These are phyloP conservation scores for Stegostoma tigrinum DNA, from an alignment of 2,113 vertebrate genomes.

Conservation along the genomic window DNA sequence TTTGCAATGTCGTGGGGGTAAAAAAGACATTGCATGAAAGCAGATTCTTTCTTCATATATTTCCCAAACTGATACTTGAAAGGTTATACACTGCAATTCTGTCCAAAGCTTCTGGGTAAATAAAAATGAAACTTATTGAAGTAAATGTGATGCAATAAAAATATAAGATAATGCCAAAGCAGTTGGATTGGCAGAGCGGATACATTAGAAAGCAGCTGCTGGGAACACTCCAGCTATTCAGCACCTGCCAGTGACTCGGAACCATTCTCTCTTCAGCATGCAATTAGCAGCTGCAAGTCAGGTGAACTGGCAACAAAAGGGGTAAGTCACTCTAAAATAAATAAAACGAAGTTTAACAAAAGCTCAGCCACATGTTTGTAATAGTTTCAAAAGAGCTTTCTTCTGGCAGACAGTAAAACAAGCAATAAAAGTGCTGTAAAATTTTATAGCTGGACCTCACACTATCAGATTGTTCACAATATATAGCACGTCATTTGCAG, in stretches of 20 bases:
- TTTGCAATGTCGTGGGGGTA: not conserved
- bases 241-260: not conserved
- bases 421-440: slow-evolving; percentile 1
- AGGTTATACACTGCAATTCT: not conserved
- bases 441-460: not conserved
- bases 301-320: slow-evolving; percentile 10
- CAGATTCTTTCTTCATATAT: not conserved
- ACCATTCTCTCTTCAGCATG: not conserved
- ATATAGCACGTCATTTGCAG: not conserved
- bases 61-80: not conserved
- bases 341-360: not conserved
- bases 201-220: not conserved
- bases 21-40: not conserved
- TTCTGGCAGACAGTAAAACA: slow-evolving; percentile 14
- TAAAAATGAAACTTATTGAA: not conserved
- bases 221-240: not conserved
- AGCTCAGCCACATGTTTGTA: not conserved
- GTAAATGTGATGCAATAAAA: not conserved
- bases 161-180: not conserved
- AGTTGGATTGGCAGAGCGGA: not conserved
- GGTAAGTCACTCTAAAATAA: not conserved
- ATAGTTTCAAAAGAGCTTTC: not conserved
- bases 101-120: not conserved
- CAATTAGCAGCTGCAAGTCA: slow-evolving; percentile 16
- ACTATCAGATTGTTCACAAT: not conserved